A percentile compares a stretch with the other conserved stretches of the same genome.
phyloP scores from a whole-genome alignment of 2,113 vertebrate species.

The Varanus komodoensis region DNA sequence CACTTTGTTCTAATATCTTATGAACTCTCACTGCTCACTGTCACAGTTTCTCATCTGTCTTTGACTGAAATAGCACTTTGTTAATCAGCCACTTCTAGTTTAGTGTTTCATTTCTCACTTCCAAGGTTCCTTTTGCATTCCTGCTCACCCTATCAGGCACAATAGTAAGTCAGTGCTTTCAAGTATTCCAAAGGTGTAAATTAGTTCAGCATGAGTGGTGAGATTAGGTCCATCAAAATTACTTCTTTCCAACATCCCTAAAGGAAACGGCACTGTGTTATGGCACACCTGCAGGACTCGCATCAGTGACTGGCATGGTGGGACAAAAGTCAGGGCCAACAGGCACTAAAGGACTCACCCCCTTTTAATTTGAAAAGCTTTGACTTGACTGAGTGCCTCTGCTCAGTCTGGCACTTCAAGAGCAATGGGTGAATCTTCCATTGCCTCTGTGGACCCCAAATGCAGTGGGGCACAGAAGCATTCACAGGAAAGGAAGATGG shows the following conservation, averaged over 20 bases:
- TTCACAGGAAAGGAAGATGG: too few species aligned
- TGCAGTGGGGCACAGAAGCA: too few species aligned
- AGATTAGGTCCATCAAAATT: not conserved
- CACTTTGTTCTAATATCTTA: slow-evolving; percentile 13
- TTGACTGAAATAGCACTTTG: slow-evolving; percentile 4
- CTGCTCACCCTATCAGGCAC: not conserved
- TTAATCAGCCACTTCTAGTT: slow-evolving; percentile 14
- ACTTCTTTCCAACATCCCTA: not conserved
- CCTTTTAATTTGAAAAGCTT: too few species aligned
- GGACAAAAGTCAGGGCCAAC: not conserved
- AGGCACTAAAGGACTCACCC: too few species aligned
- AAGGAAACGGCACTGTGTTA: not conserved
- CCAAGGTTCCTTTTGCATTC: not conserved
- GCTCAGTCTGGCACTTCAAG: too few species aligned
- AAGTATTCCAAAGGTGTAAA: not conserved
- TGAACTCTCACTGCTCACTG: rapidly evolving
- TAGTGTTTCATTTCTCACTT: not conserved
- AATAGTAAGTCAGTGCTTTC: not conserved
- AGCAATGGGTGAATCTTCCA: too few species aligned
- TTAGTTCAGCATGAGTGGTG: not conserved
- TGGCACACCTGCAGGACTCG: not conserved
- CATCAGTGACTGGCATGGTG: not conserved
- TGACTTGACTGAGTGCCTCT: too few species aligned
- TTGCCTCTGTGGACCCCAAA: too few species aligned
- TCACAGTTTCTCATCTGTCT: slow-evolving; percentile 4